Evolutionary conservation across 2,797 vertebrate genomes (phyloP), one percentile per base, ranked within the genome.

Genomic region (Hapalemur alaotrensis): DNA sequence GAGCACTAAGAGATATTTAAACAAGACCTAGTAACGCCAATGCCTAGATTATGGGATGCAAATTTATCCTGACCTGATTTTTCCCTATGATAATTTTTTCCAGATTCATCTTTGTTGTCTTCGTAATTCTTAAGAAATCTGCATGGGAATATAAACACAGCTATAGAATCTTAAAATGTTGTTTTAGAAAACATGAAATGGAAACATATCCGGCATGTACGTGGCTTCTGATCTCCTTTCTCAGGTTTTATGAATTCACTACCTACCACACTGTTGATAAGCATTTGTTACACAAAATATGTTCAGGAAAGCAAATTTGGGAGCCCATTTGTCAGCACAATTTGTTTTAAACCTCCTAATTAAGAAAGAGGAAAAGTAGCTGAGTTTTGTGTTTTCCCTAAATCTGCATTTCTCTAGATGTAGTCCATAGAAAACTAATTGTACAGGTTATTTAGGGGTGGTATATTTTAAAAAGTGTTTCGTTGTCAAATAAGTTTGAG

Each of bases 401-500:
- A 70, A 38, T 78, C 30, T 91, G 38, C 35, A 70, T 91, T 93
- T 96, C 41, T 92, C 23, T 81, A 78, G 30, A n/a, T 25, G 67
- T 76, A 76, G 23, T 50, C 3, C 54, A 48, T 22, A 3, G 32
- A 35, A 57, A 4, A 50, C 48, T 75, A 81, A 86, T 59, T 85
- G 38, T 52, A 69, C 10, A 69, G 22, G 22, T 30, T 91, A 41
- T 89, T 88, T 81, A 41, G n/a, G 25, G 32, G 9, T 80, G 57
- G 30, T 30, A 65, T 82, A 41, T 30, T 76, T 90, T 59, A 85
- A 17, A 92, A 94, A 52, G 41, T 25, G n/a, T 76, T 76, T 63
- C 8, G 81, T n/a, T 65, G 7, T 85, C 38, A 97, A 91, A 32
- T 63, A 69, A 48, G 46, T 93, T 93, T 95, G 72, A 72, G 41